Base-by-base conservation (phyloP, 1,140 invertebrate species). In the Cotesia chilonis region DNA sequence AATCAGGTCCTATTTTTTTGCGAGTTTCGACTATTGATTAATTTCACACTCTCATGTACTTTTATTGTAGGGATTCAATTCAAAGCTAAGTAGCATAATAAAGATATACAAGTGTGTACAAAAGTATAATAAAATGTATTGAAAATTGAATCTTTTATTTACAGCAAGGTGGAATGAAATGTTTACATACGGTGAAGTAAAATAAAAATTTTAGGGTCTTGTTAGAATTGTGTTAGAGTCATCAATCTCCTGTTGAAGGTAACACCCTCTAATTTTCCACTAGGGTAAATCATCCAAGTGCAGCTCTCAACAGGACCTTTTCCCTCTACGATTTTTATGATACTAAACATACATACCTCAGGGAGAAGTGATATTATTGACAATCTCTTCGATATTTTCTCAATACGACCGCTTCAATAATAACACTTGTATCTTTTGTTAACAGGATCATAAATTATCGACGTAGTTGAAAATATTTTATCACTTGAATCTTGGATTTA, bases 241-340 rank as follows among this genome's bases (percentile, higher is more conserved):
- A 66, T 66, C 64, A 52, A 66, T 66, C 52, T 20, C 14, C 28
- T 37, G 20, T 52, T 52, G 37, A 7, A 4, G 0, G 10, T 38
- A 7, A 51, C 64, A 66, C 47, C 64, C 64, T 28, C 17, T 4
- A 66, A 51, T 52, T 66, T 66, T 66, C 17, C 64, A 66, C 17
- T n/a, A 54, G 64, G 64, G 64, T 51, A 38, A 12, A 51, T 41
- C n/a, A 38, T 64, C 35, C 9, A 54, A 37, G 64, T 41, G 17
- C 7, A 54, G 14, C 38, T 66, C 47, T 47, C 41, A 10, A 28
- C 17, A 41, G 38, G 7, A 38, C 17, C 3, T 52, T 66, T 66
- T 66, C 47, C 41, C 64, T 66, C 64, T 4, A 20, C 52, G 64
- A 66, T 66, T 66, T 66, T 66, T 66, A 66, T 17, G 64, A 66